Percentiles rank a stretch among this genome's conserved stretches.
phyloP scores from a whole-genome alignment of 2,888 invertebrate genomes.

The Autographa gamma region DNA sequence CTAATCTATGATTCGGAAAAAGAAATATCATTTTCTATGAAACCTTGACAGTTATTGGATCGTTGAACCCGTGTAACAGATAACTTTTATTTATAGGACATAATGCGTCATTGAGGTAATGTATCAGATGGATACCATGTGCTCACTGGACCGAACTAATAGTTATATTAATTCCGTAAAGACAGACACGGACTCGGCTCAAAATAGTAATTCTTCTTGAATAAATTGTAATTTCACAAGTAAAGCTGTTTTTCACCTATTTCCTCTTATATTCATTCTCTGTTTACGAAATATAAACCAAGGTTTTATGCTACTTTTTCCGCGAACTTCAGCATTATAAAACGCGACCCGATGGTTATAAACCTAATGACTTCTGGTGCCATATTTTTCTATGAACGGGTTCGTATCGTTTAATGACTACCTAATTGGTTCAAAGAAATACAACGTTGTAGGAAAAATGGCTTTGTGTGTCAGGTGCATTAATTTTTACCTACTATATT shows the following conservation, averaged over 20 bases:
- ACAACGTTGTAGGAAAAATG: background rate
- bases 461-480: background rate
- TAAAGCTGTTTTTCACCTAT: background rate
- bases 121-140: constrained; percentile 4
- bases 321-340: background rate
- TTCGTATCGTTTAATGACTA: background rate
- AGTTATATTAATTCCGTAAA: background rate
- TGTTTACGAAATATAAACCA: background rate
- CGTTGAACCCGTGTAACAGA: constrained; percentile 1
- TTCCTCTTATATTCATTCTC: background rate
- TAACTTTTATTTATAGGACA: constrained; percentile 3
- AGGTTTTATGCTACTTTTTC: background rate
- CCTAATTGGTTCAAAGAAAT: background rate
- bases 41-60: background rate
- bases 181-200: background rate
- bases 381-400: constrained; percentile 2
- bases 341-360: background rate
- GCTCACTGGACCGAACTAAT: background rate
- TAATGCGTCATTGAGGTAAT: background rate
- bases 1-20: background rate
- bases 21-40: background rate
- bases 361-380: constrained; percentile 1
- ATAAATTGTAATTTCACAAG: background rate
- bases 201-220: background rate
- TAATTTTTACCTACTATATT: background rate